Base-by-base conservation (phyloP, 2,888 invertebrate genomes). In the Bhutanitis thaidina region DNA sequence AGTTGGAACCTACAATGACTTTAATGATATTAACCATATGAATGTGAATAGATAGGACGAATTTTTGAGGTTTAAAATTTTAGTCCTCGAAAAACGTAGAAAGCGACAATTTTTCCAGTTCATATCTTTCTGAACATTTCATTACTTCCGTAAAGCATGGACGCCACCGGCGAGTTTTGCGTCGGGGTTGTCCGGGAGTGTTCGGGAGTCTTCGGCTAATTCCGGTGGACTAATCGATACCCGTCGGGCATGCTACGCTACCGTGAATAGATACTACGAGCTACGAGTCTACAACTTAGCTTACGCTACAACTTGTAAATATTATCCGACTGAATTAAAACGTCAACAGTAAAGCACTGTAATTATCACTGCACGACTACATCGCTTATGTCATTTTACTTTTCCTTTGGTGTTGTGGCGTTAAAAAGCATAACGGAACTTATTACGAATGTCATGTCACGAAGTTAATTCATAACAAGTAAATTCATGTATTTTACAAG, bases 61-160 rank as follows among this genome's bases (percentile, higher is more conserved):
- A n/a, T n/a, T n/a, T 3, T 12, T 13, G 29, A 44, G 15, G 2
- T 20, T 1, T 12, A 34, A 9, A 16, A 14, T 74, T 77, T 79
- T 79, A 67, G 67, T 62, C 65, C 20, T 5, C 74, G 72, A 77
- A 78, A 82, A 77, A 74, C 77, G 70, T 73, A 69, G 81, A 82
- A 75, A 77, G 77, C 83, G 85, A 80, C 83, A 80, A 80, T 87
- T 88, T 87, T 86, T 88, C 84, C 87, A 86, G 84, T 85, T 87
- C 87, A 87, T 85, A 87, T 86, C 80, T 80, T 79, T 84, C 77
- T 80, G 78, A 86, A 87, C 86, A 86, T 87, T 88, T 86, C 87
- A 86, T 88, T 89, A 84, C 84, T 86, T 87, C 87, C 87, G 86
- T 80, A 78, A 77, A 77, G 79, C 79, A 76, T 83, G 85, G 77